phyloP scores from a whole-genome alignment of 2,797 vertebrate genomes.

The Tokudaia muenninki region DNA sequence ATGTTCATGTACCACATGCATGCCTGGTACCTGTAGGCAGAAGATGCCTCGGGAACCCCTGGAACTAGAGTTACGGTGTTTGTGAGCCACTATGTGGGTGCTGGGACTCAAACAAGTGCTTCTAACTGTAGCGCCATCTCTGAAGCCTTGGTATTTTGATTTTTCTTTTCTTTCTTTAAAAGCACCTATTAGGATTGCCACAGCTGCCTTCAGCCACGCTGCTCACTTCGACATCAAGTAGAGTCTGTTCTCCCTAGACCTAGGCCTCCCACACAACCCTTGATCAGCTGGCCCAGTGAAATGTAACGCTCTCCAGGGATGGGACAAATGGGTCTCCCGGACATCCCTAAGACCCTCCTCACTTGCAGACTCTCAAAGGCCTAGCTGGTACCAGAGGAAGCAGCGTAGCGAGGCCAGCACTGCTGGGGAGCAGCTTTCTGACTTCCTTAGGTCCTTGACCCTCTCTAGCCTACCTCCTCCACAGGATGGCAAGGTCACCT shows the following conservation, averaged over 20 bases:
- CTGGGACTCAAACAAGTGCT: neutral
- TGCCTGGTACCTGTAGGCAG: neutral
- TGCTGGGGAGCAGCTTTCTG: neutral
- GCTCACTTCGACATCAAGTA: neutral
- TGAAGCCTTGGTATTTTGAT: neutral
- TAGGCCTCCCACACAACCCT: slow-evolving; percentile 10
- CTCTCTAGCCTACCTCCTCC: neutral
- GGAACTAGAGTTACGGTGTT: neutral
- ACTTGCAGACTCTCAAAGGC: neutral
- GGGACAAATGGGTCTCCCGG: neutral
- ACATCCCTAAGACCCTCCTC: neutral
- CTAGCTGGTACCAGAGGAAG: neutral
- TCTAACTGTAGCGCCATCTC: neutral
- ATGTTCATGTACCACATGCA: neutral
- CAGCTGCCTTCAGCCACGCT: neutral
- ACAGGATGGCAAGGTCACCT: neutral
- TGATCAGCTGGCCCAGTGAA: neutral
- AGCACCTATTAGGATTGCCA: neutral
- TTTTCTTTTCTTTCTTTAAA: neutral
- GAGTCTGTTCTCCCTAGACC: neutral
- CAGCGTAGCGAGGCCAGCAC: accelerated
- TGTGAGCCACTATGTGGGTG: neutral
- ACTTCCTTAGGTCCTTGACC: neutral
- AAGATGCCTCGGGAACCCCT: neutral
- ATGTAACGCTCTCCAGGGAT: neutral